Evolutionary conservation across 2,797 vertebrate species (phyloP).

Genomic region (Characodon lateralis): DNA sequence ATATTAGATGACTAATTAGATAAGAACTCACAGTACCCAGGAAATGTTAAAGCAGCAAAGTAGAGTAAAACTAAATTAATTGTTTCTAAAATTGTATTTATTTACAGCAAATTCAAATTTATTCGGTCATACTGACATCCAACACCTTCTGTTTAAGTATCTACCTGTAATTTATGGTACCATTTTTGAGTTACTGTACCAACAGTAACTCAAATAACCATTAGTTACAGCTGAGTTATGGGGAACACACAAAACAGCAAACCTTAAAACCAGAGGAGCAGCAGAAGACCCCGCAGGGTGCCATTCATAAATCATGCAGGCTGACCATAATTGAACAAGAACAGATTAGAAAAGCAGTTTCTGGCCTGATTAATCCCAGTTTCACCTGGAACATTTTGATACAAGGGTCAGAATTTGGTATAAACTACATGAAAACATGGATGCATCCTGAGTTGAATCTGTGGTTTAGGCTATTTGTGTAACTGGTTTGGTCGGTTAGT

Average conservation of each 20-base stretch:
- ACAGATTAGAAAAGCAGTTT: neutral
- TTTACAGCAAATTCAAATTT: neutral
- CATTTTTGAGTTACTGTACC: no score
- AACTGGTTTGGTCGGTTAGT: no score
- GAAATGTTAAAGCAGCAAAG: neutral
- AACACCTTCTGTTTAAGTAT: neutral
- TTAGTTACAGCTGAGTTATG: neutral
- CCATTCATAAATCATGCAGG: neutral
- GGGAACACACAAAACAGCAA: neutral
- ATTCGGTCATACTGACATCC: neutral
- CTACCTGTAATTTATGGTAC: no score
- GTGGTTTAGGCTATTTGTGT: no score
- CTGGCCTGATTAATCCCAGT: neutral
- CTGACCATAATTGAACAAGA: neutral
- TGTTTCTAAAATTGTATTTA: neutral
- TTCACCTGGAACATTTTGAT: neutral
- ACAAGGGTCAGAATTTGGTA: neutral
- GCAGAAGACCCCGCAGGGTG: neutral
- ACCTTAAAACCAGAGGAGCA: neutral
- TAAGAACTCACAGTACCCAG: constrained; percentile 39
- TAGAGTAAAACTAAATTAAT: neutral
- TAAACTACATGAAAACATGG: neutral
- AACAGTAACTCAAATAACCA: neutral
- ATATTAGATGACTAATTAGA: constrained; percentile 68
- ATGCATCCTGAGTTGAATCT: no score